Base-by-base conservation (phyloP, 2,113 vertebrate genomes). In the Cheilinus undulatus region DNA sequence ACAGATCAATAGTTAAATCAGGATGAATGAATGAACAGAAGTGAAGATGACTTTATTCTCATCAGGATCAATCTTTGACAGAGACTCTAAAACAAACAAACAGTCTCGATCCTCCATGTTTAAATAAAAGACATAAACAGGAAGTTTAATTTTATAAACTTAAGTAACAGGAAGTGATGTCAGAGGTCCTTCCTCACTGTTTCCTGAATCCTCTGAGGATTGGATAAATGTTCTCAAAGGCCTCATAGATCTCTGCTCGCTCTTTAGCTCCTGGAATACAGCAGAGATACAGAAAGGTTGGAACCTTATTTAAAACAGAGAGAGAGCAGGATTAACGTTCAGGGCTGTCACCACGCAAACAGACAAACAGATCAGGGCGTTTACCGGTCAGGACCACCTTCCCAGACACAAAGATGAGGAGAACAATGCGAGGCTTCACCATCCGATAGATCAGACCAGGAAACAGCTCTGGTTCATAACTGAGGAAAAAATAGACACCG, bases 201-300 rank as follows among this genome's bases (percentile, higher is more conserved):
- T 99, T 99, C 89, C 93, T 95, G 93, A 99, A 99, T 38, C 95
- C 95, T 84, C 94, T 97, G 52, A 99, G 89, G 84, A 99, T 99
- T 5, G 98, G 97, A 82, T 99, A 99, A 88, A 99, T 99, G 88
- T 99, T 99, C 92, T 99, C 96, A 89, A 99, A 99, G 0, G 97
- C 97, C 80, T 99, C 97, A 69, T 97, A 96, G 88, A 99, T 97
- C 88, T 99, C 97, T 3, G 93, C 94, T 77, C 96, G 95, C 22
- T 97, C 94, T 93, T 98, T 99, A 67, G 97, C 97, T 90, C 97
- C 97, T 99, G 86, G 11, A 90, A 84, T 7, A 48, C 2, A 79
- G 72, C 27, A 76, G 10, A 81, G 1, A 0, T 30, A 0, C 0
- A n/a, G 20, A 7, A 56, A 43, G 22, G 51, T 15, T 23, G 13